These are phyloP conservation scores for Sterrhoptilus dennistouni DNA, from an alignment of 2,113 vertebrate genomes.

Conservation along the genomic window DNA sequence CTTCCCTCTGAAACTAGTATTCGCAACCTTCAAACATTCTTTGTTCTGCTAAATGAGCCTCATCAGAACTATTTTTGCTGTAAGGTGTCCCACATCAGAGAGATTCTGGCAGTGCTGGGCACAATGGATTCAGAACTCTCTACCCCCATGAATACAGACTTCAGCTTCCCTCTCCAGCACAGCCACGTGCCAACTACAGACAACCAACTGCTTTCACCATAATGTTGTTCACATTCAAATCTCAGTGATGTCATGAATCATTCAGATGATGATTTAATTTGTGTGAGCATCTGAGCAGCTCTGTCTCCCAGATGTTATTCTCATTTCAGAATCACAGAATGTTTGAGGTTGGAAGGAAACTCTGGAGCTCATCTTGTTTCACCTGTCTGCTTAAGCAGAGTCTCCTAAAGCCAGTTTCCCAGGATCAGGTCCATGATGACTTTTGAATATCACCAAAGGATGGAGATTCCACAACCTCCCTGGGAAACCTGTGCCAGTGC, in stretches of 20 bases:
- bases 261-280: background rate
- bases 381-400: background rate
- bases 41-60: background rate
- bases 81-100: background rate
- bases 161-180: background rate
- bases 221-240: background rate
- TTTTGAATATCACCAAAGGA: background rate
- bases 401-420: background rate
- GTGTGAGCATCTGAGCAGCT: background rate
- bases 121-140: background rate
- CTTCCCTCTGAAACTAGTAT: background rate
- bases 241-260: background rate
- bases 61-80: background rate
- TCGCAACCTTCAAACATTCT: background rate
- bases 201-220: background rate
- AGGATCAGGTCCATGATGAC: background rate
- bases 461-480: background rate
- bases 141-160: background rate
- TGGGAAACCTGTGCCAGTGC: background rate
- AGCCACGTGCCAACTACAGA: background rate
- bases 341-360: background rate
- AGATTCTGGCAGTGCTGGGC: background rate
- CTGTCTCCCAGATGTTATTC: background rate
- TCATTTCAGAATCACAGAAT: background rate
- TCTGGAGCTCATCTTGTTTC: background rate